Percentiles rank a stretch among this genome's conserved stretches.
Conservation (phyloP, 2,113 vertebrate genomes). For the Trinectes maculatus region DNA sequence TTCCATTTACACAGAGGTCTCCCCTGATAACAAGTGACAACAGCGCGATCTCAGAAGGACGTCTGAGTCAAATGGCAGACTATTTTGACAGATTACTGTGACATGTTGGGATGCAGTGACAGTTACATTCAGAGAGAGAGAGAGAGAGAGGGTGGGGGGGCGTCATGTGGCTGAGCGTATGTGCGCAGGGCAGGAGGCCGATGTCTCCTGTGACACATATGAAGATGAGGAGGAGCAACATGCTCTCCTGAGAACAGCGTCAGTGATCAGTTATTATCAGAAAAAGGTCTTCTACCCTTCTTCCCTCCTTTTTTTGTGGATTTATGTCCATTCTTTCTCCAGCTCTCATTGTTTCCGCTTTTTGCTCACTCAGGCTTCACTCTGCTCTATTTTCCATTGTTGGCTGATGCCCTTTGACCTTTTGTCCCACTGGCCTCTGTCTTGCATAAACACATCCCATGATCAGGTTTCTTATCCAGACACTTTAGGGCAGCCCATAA, state of each 20-base stretch:
- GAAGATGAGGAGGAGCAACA: not conserved
- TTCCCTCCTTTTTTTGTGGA: not conserved
- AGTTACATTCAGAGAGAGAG: constrained; percentile 26
- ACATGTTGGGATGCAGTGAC: not conserved
- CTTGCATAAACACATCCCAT: constrained; percentile 35
- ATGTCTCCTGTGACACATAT: not conserved
- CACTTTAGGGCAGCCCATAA: constrained; percentile 4
- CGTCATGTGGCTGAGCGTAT: not conserved
- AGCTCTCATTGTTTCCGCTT: not conserved
- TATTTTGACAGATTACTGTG: constrained; percentile 20
- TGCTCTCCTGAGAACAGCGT: not conserved
- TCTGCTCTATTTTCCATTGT: constrained; percentile 21
- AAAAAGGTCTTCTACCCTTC: too few species aligned
- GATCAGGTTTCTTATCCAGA: constrained; percentile 40
- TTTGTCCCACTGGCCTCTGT: constrained; percentile 14
- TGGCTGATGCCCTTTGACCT: constrained; percentile 35
- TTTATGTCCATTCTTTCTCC: not conserved
- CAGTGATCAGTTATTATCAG: too few species aligned
- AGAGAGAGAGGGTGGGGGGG: too few species aligned
- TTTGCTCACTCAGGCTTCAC: not conserved
- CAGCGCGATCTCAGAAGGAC: constrained; percentile 31
- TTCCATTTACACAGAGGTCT: constrained; percentile 52
- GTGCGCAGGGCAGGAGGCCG: not conserved
- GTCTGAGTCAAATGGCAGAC: constrained; percentile 25
- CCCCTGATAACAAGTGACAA: constrained; percentile 46